Evolutionary conservation across 1,140 invertebrate species (phyloP).

Genomic region (Drosophila busckii): DNA sequence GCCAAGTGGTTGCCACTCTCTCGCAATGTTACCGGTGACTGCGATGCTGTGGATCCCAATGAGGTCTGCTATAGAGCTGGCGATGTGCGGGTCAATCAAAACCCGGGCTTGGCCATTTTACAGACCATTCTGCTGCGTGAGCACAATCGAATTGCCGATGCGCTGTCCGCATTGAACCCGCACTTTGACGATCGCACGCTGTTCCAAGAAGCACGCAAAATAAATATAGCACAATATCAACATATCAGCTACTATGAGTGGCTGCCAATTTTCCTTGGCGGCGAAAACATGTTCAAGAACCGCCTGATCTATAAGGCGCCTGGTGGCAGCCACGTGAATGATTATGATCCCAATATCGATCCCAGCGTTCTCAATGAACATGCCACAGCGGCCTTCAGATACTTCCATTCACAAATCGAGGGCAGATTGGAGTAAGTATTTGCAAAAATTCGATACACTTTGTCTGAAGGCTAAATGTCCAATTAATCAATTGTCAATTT

Average conservation of each 20-base stretch:
- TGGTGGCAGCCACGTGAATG: slow-evolving; percentile 85
- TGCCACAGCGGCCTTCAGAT: slow-evolving; percentile 91
- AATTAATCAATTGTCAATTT: too few relatives aligned
- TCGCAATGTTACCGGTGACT: slow-evolving; percentile 83
- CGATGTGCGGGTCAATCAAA: slow-evolving; percentile 92
- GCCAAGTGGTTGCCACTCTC: slow-evolving; percentile 86
- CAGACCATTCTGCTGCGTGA: slow-evolving; percentile 92
- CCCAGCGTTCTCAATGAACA: slow-evolving; percentile 91
- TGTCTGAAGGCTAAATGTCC: too few relatives aligned
- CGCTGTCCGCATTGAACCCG: slow-evolving; percentile 87
- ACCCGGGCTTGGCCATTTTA: slow-evolving; percentile 87
- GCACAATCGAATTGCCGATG: slow-evolving; percentile 92
- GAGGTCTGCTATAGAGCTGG: slow-evolving; percentile 87
- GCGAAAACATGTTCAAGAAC: slow-evolving; percentile 85
- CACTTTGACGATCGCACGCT: slow-evolving; percentile 92
- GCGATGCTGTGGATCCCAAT: slow-evolving; percentile 81
- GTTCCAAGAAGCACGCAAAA: slow-evolving; percentile 92
- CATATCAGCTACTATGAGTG: slow-evolving; percentile 93
- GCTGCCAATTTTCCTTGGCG: slow-evolving; percentile 88
- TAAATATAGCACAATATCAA: slow-evolving; percentile 88
- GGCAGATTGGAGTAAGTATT: slow-evolving; percentile 86
- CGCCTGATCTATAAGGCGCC: slow-evolving; percentile 84
- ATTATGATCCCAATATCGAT: slow-evolving; percentile 90
- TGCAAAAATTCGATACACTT: neutral
- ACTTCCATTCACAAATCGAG: slow-evolving; percentile 91